These are phyloP conservation scores for Steinernema hermaphroditum DNA, from an alignment of 2,888 invertebrate species.

Conservation along the genomic window DNA sequence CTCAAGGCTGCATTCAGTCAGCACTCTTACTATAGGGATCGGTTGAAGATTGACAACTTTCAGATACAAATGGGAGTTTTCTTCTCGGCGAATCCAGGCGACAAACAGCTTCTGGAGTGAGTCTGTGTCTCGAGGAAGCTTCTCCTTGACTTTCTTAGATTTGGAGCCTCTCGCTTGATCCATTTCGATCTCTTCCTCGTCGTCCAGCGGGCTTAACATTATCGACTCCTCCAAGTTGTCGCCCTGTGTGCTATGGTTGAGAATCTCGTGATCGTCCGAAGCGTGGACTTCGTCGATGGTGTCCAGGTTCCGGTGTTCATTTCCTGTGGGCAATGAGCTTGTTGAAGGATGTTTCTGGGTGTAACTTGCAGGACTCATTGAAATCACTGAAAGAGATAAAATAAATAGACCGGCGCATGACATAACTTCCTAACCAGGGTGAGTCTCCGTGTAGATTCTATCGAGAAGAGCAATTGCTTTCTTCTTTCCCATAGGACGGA, in stretches of 20 bases:
- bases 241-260: constrained; percentile 40
- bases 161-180: neutral
- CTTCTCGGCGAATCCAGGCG: constrained; percentile 4
- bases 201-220: constrained; percentile 5
- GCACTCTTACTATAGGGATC: constrained; percentile 1
- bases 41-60: constrained; percentile 9
- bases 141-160: constrained; percentile 21
- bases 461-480: constrained; percentile 52
- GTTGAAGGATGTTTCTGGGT: neutral
- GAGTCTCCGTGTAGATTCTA: constrained; percentile 54
- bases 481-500: constrained; percentile 57
- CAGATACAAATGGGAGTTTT: neutral
- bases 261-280: constrained; percentile 39
- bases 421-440: too few species aligned
- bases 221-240: constrained; percentile 38
- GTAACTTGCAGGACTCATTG: constrained; percentile 4
- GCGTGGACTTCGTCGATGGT: constrained; percentile 12
- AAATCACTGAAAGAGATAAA: neutral
- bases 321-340: constrained; percentile 6
- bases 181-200: neutral
- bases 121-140: neutral
- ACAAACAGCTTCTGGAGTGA: constrained; percentile 6
- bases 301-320: constrained; percentile 13
- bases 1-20: too few species aligned
- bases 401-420: too few species aligned